Evolutionary conservation across 2,113 vertebrate genomes (phyloP).

Genomic region (Leucosticte australis): DNA sequence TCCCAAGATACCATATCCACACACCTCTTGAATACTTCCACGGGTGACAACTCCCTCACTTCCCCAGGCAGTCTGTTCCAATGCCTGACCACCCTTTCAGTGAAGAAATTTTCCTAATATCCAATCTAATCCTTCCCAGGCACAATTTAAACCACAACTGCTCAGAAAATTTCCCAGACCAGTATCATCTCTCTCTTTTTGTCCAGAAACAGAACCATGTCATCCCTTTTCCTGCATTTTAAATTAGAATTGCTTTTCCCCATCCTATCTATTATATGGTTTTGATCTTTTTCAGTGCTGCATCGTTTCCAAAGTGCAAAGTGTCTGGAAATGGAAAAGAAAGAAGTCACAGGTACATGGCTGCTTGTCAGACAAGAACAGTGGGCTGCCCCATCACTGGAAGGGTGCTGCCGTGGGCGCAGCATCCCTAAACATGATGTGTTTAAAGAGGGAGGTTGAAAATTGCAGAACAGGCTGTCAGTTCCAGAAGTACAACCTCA

Average conservation of each 20-base stretch:
- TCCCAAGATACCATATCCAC: not conserved
- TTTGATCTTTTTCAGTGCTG: not conserved
- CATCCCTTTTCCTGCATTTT: not conserved
- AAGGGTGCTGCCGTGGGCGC: not conserved
- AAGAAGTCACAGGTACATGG: not conserved
- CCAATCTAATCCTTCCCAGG: not conserved
- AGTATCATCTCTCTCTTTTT: not conserved
- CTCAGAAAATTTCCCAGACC: not conserved
- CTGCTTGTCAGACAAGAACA: not conserved
- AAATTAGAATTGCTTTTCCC: not conserved
- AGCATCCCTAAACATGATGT: not conserved
- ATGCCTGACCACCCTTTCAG: not conserved
- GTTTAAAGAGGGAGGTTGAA: not conserved
- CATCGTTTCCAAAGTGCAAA: not conserved
- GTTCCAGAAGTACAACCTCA: not conserved
- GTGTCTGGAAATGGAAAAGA: not conserved
- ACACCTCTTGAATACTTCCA: accelerated
- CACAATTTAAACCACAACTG: not conserved
- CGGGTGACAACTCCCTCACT: not conserved
- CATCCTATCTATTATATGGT: not conserved
- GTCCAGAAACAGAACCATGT: not conserved
- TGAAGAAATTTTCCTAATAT: not conserved
- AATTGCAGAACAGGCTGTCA: not conserved
- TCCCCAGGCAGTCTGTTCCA: not conserved
- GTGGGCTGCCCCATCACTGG: accelerated